Conservation (phyloP, 2,797 vertebrate species). For the Acanthurus lineatus region DNA sequence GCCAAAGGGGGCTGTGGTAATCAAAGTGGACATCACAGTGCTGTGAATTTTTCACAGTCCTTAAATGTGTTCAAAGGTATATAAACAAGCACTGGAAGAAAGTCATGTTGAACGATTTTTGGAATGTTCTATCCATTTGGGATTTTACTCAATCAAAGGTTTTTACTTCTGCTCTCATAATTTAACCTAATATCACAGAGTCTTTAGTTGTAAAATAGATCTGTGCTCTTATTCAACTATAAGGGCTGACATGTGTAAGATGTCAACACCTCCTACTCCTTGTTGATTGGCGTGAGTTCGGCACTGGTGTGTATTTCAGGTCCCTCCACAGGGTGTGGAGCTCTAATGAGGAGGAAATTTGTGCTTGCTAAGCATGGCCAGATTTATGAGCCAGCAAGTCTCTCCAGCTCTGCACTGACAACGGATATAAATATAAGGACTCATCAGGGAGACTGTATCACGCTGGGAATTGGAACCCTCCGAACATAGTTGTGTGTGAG, state of each 20-base stretch:
- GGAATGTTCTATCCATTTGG: background rate
- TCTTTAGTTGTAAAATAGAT: conserved; percentile 21
- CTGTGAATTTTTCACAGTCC: conserved; percentile 29
- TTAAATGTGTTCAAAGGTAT: conserved; percentile 20
- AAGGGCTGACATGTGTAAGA: conserved; percentile 9
- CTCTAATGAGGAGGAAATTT: conserved; percentile 79
- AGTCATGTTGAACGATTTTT: conserved; percentile 2
- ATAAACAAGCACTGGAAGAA: background rate
- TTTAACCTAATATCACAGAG: conserved; percentile 17
- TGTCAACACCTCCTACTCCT: conserved; percentile 32
- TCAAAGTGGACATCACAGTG: conserved; percentile 47
- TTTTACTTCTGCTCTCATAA: background rate
- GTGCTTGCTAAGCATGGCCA: conserved; percentile 79
- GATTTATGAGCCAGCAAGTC: conserved; percentile 77
- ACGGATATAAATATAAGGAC: conserved; percentile 78
- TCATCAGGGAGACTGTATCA: conserved; percentile 58
- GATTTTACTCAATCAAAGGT: background rate
- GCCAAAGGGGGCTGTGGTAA: conserved; percentile 39
- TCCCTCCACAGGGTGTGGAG: conserved; percentile 61
- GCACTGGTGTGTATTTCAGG: conserved; percentile 65
- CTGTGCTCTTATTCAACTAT: conserved; percentile 3
- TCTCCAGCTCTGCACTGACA: conserved; percentile 74
- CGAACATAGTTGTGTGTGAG: conserved; percentile 38
- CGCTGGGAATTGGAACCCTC: conserved; percentile 53
- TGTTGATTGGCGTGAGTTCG: conserved; percentile 52